These are phyloP conservation scores for Spermophilus dauricus DNA, from an alignment of 2,113 vertebrate genomes.

Conservation along the genomic window DNA sequence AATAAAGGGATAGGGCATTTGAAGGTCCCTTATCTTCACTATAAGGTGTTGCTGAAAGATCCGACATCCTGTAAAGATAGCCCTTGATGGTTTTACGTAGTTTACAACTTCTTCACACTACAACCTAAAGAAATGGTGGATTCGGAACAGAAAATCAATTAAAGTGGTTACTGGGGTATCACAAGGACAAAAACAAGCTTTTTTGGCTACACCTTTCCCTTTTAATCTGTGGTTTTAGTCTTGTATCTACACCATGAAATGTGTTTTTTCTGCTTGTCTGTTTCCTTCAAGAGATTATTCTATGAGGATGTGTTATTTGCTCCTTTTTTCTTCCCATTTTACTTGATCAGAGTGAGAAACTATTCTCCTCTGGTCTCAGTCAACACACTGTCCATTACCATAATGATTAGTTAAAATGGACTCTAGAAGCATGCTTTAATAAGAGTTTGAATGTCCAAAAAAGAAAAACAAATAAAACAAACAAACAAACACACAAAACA, in stretches of 20 bases:
- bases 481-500: background rate
- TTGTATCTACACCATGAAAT: background rate
- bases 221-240: background rate
- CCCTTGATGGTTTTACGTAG: background rate
- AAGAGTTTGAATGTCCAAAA: background rate
- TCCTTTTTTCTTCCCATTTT: background rate
- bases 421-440: background rate
- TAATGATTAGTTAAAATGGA: background rate
- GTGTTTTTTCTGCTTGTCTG: background rate
- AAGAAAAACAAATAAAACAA: background rate
- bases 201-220: background rate
- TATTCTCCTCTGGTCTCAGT: background rate
- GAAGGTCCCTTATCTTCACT: constrained; percentile 70
- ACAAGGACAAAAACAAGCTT: background rate
- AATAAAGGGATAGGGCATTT: constrained; percentile 63
- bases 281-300: background rate
- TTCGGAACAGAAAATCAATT: constrained; percentile 18
- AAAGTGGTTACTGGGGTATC: background rate
- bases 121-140: background rate
- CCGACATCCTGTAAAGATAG: background rate
- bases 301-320: background rate
- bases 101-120: background rate
- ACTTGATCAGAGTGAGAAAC: background rate
- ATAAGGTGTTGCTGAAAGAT: background rate
- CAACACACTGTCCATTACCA: background rate